Percentiles rank a stretch among this genome's conserved stretches.
phyloP scores from a whole-genome alignment of 1,140 invertebrate species.

The Goniozus legneri region DNA sequence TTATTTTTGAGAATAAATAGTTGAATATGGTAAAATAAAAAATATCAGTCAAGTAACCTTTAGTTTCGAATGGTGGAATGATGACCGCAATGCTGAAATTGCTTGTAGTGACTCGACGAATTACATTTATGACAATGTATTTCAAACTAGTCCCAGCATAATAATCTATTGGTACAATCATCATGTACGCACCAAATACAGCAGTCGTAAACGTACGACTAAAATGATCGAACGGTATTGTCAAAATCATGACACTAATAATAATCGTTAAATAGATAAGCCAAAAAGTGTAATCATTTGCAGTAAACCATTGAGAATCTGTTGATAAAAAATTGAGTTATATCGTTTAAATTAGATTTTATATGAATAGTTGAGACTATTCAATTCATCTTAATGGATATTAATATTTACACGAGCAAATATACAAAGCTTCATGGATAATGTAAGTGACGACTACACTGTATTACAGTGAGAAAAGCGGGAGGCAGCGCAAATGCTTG shows the following conservation, averaged over 20 bases:
- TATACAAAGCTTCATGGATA: neutral
- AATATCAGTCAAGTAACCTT: too few species aligned
- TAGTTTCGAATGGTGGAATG: slow-evolving; percentile 60
- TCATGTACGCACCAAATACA: slow-evolving; percentile 21
- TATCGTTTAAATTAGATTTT: too few species aligned
- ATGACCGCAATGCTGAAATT: slow-evolving; percentile 61
- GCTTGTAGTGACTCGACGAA: slow-evolving; percentile 58
- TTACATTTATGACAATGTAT: slow-evolving; percentile 67
- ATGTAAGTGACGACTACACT: too few species aligned
- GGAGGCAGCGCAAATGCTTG: slow-evolving; percentile 42
- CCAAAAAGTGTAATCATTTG: neutral
- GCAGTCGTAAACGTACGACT: too few species aligned
- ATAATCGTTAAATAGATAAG: neutral
- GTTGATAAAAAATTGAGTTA: too few species aligned
- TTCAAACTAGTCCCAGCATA: slow-evolving; percentile 64
- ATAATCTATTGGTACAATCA: slow-evolving; percentile 63
- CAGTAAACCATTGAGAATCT: too few species aligned
- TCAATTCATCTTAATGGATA: too few species aligned
- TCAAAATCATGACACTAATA: neutral
- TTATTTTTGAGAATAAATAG: too few species aligned
- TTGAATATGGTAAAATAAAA: too few species aligned
- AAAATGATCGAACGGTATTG: too few species aligned
- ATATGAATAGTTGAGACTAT: too few species aligned
- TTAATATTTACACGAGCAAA: neutral
- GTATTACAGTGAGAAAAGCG: slow-evolving; percentile 52